Percentiles rank a stretch among this genome's conserved stretches.
phyloP scores from a whole-genome alignment of 2,888 invertebrate species.

The Ochropleura leucogaster region DNA sequence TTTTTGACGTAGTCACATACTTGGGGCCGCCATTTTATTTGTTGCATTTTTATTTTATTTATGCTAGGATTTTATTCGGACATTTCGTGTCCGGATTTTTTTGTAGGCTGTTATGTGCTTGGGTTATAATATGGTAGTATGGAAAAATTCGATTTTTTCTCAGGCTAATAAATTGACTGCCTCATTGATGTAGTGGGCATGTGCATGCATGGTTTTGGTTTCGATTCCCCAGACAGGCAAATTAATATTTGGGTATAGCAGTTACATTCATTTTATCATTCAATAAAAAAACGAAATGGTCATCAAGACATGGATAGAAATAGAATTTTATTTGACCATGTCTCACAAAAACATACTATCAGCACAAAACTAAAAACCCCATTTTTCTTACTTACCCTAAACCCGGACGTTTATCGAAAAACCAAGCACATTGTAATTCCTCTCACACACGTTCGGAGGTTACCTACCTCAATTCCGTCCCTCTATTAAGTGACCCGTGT shows the following conservation, averaged over 20 bases:
- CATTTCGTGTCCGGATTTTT: constrained; percentile 22
- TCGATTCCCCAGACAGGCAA: too few relatives aligned
- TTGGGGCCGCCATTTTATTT: constrained; percentile 45
- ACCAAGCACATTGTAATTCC: constrained; percentile 49
- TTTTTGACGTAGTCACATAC: constrained; percentile 44
- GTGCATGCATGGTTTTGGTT: too few relatives aligned
- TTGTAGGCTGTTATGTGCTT: not conserved
- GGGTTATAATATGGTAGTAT: not conserved
- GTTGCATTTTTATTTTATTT: constrained; percentile 38
- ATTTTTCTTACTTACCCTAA: constrained; percentile 19
- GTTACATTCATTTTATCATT: not conserved
- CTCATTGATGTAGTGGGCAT: too few relatives aligned
- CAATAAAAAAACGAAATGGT: not conserved
- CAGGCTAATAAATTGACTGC: not conserved
- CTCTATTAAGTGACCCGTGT: constrained; percentile 65
- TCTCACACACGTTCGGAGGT: constrained; percentile 44
- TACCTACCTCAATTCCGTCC: constrained; percentile 42
- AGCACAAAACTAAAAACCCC: constrained; percentile 2
- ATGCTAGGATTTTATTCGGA: constrained; percentile 41
- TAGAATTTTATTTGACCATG: not conserved
- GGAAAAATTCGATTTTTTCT: not conserved
- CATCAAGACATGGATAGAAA: not conserved
- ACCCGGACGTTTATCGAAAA: constrained; percentile 45
- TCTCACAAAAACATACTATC: constrained; percentile 11
- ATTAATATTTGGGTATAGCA: too few relatives aligned